phyloP scores from a whole-genome alignment of 2,797 vertebrate species.

The Cryptoblepharus egeriae region DNA sequence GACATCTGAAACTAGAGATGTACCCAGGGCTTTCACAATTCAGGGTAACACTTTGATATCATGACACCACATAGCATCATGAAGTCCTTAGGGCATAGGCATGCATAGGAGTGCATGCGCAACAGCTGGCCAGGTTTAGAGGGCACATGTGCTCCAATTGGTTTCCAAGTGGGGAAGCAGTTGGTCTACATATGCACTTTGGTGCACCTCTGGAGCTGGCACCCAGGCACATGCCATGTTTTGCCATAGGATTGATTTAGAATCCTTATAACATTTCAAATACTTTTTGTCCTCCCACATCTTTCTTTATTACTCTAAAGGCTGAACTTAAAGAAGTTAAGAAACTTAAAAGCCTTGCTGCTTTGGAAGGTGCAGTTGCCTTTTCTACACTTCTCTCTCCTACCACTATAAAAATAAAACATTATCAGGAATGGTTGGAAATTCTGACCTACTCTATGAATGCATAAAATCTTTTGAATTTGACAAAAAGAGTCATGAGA shows the following conservation, averaged over 20 bases:
- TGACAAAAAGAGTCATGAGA: neutral
- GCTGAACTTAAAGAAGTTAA: constrained; percentile 9
- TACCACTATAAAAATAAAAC: neutral
- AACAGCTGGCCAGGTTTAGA: too few relatives aligned
- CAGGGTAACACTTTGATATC: too few relatives aligned
- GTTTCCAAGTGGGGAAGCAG: too few relatives aligned
- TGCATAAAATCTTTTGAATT: neutral
- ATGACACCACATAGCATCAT: too few relatives aligned
- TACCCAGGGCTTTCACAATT: too few relatives aligned
- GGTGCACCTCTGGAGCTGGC: too few relatives aligned
- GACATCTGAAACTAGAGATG: constrained; percentile 22
- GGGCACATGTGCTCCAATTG: too few relatives aligned
- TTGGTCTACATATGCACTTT: too few relatives aligned
- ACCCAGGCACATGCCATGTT: too few relatives aligned
- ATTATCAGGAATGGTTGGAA: constrained; percentile 17
- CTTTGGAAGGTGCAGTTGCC: constrained; percentile 30
- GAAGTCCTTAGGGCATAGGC: too few relatives aligned
- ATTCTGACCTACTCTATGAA: neutral
- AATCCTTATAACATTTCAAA: neutral
- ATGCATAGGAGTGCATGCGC: too few relatives aligned
- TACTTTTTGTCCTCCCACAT: neutral
- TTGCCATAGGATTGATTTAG: too few relatives aligned
- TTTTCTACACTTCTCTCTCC: neutral
- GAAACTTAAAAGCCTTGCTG: constrained; percentile 5
- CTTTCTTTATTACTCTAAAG: neutral